Conservation (phyloP, 1,140 invertebrate species). For the Drosophila pandora region DNA sequence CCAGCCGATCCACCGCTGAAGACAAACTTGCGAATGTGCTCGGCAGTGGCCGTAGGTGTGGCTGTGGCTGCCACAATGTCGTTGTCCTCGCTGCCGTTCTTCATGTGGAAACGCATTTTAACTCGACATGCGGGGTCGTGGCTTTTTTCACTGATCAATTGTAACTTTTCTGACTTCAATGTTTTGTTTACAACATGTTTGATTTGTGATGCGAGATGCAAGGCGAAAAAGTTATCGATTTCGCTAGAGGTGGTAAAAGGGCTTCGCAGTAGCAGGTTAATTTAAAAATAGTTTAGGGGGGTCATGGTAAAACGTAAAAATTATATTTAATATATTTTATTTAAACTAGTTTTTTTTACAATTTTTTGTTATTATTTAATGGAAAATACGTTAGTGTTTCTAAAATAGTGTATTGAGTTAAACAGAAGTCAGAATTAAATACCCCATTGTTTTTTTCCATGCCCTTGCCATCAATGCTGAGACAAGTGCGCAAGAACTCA, state of each 20-base stretch:
- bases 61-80: conserved; percentile 54
- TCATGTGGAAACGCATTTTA: conserved; percentile 81
- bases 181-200: conserved; percentile 74
- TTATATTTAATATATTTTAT: too few relatives aligned
- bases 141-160: conserved; percentile 34
- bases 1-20: conserved; percentile 87
- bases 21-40: conserved; percentile 92
- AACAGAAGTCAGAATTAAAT: neutral
- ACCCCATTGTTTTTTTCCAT: neutral
- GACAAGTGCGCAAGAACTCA: neutral
- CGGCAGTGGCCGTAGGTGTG: conserved; percentile 83
- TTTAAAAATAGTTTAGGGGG: neutral
- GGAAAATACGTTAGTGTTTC: neutral
- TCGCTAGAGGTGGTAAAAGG: neutral
- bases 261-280: neutral
- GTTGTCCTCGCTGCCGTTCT: conserved; percentile 63
- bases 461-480: neutral
- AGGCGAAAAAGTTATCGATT: conserved; percentile 4
- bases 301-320: neutral
- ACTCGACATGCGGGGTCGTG: conserved; percentile 21
- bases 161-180: conserved; percentile 7
- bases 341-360: neutral
- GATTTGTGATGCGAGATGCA: conserved; percentile 13
- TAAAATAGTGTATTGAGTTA: neutral
- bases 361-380: too few relatives aligned